These are phyloP conservation scores for Epinephelus fuscoguttatus DNA, from an alignment of 2,113 vertebrate genomes.

Conservation along the genomic window DNA sequence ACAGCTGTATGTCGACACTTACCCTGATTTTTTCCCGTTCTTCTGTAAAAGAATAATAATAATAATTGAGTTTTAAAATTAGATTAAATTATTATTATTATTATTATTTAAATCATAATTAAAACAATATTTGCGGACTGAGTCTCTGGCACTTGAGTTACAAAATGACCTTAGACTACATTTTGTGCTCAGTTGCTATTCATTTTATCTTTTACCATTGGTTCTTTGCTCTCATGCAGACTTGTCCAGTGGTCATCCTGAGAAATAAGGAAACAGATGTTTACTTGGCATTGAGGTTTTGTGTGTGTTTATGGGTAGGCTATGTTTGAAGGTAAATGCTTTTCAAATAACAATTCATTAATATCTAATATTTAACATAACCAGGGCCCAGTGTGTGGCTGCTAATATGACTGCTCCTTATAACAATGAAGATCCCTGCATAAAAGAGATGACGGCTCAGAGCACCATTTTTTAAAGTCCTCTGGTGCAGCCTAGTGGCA, in stretches of 20 bases:
- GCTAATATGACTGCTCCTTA: too few species aligned
- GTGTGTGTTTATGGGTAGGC: background rate
- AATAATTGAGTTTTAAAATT: too few species aligned
- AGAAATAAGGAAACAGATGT: background rate
- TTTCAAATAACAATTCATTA: background rate
- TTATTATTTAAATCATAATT: too few species aligned
- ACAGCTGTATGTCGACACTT: background rate
- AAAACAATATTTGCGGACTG: too few species aligned
- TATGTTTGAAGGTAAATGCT: background rate
- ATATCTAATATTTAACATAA: background rate
- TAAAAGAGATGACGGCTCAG: background rate
- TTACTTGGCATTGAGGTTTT: background rate
- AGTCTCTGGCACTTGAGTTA: too few species aligned
- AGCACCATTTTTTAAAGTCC: background rate
- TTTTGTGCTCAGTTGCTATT: background rate
- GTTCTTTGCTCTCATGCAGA: background rate
- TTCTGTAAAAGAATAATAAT: too few species aligned
- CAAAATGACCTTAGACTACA: too few species aligned
- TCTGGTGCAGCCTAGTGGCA: constrained; percentile 40
- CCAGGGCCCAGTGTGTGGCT: background rate
- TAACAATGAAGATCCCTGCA: background rate
- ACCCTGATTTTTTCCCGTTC: background rate
- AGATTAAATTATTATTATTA: too few species aligned
- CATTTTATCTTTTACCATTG: too few species aligned
- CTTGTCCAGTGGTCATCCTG: background rate